Percentiles rank a stretch among this genome's conserved stretches.
Conservation (phyloP, 2,797 vertebrate species). For the Sebastes umbrosus region DNA sequence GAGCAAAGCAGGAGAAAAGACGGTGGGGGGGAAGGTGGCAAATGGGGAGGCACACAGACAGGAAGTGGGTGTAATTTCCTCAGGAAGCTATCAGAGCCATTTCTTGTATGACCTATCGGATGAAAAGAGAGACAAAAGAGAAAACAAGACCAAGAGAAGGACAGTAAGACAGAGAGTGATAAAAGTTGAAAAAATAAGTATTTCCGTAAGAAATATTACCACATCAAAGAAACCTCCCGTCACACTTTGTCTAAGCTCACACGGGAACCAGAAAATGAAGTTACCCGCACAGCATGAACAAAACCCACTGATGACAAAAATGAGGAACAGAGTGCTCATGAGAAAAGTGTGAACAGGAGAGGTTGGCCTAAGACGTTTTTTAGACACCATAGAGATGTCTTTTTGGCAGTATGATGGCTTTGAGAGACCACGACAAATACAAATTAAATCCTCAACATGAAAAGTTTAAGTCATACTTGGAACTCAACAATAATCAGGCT, state of each 20-base stretch:
- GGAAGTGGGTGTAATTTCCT: constrained; percentile 89
- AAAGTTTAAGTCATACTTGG: not conserved
- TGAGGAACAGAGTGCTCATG: constrained; percentile 21
- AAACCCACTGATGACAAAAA: constrained; percentile 35
- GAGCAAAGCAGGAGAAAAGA: constrained; percentile 19
- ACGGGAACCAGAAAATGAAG: constrained; percentile 52
- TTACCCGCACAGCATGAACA: not conserved
- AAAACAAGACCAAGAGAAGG: not conserved
- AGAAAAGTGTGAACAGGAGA: not conserved
- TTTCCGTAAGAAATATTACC: not conserved
- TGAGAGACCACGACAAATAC: not conserved
- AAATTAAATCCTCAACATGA: not conserved
- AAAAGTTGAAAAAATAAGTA: not conserved
- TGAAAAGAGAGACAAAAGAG: constrained; percentile 25
- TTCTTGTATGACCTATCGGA: constrained; percentile 79
- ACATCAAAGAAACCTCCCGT: constrained; percentile 9
- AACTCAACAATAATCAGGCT: not conserved
- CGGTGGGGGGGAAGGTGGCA: constrained; percentile 50
- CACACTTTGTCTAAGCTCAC: constrained; percentile 12
- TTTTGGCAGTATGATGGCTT: not conserved
- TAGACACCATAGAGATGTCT: not conserved
- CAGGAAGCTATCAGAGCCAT: constrained; percentile 84
- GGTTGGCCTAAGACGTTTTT: not conserved
- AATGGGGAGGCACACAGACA: constrained; percentile 74
- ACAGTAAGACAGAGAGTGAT: not conserved